phyloP scores from a whole-genome alignment of 1,140 invertebrate genomes.

The Rhyzopertha dominica region DNA sequence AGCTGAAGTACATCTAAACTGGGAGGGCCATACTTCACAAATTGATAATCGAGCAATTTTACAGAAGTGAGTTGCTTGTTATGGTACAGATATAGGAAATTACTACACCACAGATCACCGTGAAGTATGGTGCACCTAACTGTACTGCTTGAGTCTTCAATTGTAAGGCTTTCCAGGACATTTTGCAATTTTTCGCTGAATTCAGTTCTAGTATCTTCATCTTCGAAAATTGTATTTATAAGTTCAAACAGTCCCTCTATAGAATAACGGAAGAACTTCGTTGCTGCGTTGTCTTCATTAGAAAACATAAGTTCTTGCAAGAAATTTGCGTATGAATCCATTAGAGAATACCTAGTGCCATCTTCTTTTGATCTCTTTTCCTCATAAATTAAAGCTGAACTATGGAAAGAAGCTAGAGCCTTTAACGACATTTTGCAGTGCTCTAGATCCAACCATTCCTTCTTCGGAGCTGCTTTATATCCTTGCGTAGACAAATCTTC shows the following conservation, averaged over 20 bases:
- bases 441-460: constrained; percentile 16
- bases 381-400: constrained; percentile 37
- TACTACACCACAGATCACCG: constrained; percentile 51
- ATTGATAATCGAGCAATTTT: constrained; percentile 46
- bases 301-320: constrained; percentile 16
- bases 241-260: constrained; percentile 14
- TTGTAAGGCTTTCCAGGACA: background rate
- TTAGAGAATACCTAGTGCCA: constrained; percentile 14
- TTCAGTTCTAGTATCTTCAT: background rate
- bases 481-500: constrained; percentile 18
- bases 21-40: constrained; percentile 42
- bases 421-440: constrained; percentile 30
- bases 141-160: background rate
- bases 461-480: constrained; percentile 14
- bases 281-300: constrained; percentile 5
- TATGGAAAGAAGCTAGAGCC: constrained; percentile 41
- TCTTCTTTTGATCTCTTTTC: constrained; percentile 15
- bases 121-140: constrained; percentile 32
- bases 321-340: constrained; percentile 10
- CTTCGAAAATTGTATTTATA: constrained; percentile 16
- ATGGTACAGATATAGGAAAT: constrained; percentile 49
- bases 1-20: constrained; percentile 44
- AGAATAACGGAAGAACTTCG: constrained; percentile 13
- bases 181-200: constrained; percentile 6
- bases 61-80: constrained; percentile 32